Percentiles rank a stretch among this genome's conserved stretches.
These are phyloP conservation scores for Acanthornis magna DNA, from an alignment of 2,797 vertebrate genomes.

Conservation along the genomic window DNA sequence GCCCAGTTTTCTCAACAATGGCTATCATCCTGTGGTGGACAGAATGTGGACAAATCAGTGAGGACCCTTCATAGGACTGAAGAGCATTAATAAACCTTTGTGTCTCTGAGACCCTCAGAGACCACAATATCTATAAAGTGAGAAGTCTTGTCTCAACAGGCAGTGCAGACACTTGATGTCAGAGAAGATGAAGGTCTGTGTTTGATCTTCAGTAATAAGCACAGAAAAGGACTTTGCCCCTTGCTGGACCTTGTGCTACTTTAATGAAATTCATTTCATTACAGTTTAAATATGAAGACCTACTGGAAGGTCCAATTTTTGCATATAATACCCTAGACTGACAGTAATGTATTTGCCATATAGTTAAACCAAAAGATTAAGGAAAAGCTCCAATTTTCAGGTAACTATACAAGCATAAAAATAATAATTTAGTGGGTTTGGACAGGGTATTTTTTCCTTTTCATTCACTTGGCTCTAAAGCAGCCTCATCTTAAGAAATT, in stretches of 20 bases:
- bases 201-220: neutral
- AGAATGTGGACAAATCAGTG: neutral
- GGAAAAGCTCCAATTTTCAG: conserved; percentile 21
- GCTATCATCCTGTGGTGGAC: neutral
- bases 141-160: neutral
- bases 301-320: conserved; percentile 3
- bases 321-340: conserved; percentile 14
- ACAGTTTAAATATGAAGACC: neutral
- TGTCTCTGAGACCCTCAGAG: neutral
- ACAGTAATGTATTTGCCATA: conserved; percentile 26
- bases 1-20: neutral
- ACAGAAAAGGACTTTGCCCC: neutral
- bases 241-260: neutral
- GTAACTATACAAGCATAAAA: conserved; percentile 35
- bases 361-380: conserved; percentile 35
- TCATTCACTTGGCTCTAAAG: conserved; percentile 53
- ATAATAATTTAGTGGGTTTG: conserved; percentile 40
- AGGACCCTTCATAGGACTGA: neutral
- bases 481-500: conserved; percentile 64
- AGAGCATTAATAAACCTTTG: neutral
- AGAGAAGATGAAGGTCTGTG: neutral
- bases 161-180: neutral
- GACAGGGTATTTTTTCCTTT: conserved; percentile 47
- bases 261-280: neutral
- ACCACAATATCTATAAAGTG: neutral